Evolutionary conservation across 2,888 invertebrate genomes (phyloP), one percentile per base, ranked within the genome.

Genomic region (Anagyrus pseudococci): DNA sequence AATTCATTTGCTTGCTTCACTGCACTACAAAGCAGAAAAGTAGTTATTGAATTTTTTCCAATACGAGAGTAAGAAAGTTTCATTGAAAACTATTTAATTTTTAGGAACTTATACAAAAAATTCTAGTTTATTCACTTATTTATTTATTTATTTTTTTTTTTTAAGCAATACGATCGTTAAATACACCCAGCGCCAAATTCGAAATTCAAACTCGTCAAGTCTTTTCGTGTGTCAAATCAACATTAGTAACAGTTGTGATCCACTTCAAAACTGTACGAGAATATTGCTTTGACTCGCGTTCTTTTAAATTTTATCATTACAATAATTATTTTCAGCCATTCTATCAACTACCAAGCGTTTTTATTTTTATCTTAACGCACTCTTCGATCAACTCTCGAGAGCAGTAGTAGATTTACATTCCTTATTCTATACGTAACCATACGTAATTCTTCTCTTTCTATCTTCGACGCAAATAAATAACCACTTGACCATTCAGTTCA

Each of bases 291-390:
- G 26, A 64, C 56, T 52, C 55, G 17, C 22, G 20, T 60, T 57
- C 54, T 56, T 46, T 50, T 50, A 49, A 25, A 33, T 23, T 37
- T 25, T 46, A 17, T 40, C 20, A 40, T 55, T 56, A 53, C 40
- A 41, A 19, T 52, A n/a, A 44, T 54, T 54, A 50, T 50, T 55
- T 55, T 62, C 37, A 58, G 61, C 57, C 23, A 55, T 58, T 52
- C 62, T 66, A 66, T 49, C 19, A 62, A 62, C 66, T 62, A 66
- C 58, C 56, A 66, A 66, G 62, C 62, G 56, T 59, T 59, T 43
- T 41, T 61, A 55, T 26, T 52, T 53, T 29, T 29, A 29, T 29
- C 22, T 37, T 62, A 37, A 41, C 22, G 20, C 23, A 46, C 17
- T 48, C 15, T 47, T 55, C 48, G 58, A 64, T 57, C 23, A 19